phyloP scores from a whole-genome alignment of 2,113 vertebrate genomes.

The Mormoops blainvillei region DNA sequence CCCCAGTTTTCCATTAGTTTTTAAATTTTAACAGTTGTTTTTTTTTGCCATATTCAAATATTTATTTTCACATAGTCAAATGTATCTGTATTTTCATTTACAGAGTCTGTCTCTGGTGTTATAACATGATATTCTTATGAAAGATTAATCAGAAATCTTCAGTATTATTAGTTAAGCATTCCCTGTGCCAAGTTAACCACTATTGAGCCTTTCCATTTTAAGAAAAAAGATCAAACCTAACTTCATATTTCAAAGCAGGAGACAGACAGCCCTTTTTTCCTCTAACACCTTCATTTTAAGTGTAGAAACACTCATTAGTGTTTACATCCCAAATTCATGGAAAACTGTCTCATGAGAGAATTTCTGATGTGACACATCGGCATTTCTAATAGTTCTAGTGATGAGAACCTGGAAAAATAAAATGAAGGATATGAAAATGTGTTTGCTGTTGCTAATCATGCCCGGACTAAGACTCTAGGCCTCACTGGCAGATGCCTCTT shows the following conservation, averaged over 20 bases:
- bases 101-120: neutral
- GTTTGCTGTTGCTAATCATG: neutral
- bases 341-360: neutral
- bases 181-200: neutral
- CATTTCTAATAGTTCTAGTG: neutral
- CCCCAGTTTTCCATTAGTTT: neutral
- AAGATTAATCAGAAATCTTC: slow-evolving; percentile 14
- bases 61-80: neutral
- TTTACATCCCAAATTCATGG: neutral
- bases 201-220: neutral
- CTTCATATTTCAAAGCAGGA: neutral
- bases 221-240: neutral
- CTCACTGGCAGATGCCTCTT: slow-evolving; percentile 35
- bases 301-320: neutral
- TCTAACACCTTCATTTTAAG: neutral
- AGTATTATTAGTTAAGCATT: neutral
- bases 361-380: neutral
- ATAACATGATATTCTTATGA: neutral
- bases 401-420: neutral
- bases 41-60: neutral
- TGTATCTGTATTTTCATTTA: neutral
- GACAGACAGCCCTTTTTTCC: neutral
- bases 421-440: slow-evolving; percentile 26
- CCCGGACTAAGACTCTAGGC: slow-evolving; percentile 13
- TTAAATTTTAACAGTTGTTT: neutral